phyloP scores from a whole-genome alignment of 2,113 vertebrate species.

The Mus spicilegus region DNA sequence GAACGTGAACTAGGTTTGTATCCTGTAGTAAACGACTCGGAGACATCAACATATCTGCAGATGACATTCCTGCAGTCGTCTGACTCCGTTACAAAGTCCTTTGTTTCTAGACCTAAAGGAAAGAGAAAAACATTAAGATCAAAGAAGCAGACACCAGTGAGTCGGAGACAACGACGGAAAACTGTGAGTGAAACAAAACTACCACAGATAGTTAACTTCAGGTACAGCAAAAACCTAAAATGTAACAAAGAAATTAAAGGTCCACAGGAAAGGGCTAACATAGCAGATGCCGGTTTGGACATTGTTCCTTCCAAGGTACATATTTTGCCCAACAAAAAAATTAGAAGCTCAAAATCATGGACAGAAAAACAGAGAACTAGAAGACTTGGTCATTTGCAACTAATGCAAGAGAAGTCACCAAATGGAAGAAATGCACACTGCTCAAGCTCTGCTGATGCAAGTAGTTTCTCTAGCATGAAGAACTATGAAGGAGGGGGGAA shows the following conservation, averaged over 20 bases:
- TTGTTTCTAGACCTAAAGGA: background rate
- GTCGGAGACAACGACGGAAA: background rate
- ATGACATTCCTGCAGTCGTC: conserved; percentile 4
- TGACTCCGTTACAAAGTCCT: background rate
- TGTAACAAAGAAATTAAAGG: background rate
- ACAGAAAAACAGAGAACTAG: background rate
- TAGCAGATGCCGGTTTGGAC: background rate
- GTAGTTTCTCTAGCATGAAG: background rate
- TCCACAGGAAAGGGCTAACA: background rate
- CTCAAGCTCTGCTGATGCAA: background rate
- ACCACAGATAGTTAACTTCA: background rate
- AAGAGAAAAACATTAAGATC: background rate
- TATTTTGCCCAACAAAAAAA: background rate
- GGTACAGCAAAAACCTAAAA: background rate
- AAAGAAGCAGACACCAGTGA: background rate
- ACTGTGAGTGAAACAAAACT: background rate
- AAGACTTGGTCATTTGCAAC: background rate
- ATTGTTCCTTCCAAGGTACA: background rate
- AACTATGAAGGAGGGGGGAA: background rate
- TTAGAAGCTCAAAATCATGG: background rate
- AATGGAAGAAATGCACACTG: background rate
- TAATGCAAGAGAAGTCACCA: background rate
- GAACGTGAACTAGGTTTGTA: background rate
- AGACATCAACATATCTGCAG: conserved; percentile 19
- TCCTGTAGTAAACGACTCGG: background rate